Evolutionary conservation across 2,797 vertebrate species (phyloP), one percentile per base, ranked within the genome.

Genomic region (Malacoctenus gilli): DNA sequence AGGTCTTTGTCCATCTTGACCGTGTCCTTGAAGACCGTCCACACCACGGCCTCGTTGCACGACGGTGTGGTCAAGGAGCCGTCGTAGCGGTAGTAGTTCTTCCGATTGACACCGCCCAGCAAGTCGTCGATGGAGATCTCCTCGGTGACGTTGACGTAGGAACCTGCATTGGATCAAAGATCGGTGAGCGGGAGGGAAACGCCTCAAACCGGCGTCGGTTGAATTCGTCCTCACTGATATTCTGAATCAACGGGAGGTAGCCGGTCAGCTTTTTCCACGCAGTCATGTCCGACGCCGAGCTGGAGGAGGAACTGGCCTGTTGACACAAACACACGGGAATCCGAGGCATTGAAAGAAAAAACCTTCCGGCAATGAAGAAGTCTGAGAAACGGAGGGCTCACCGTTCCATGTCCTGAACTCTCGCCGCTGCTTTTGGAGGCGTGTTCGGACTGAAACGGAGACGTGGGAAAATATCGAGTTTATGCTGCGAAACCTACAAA

Each of bases 41-140:
- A 92, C 2, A 91, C 75, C 56, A 92, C 91, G 0, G 66, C 85
- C 66, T 92, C 85, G 1, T 88, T 72, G 54, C 91, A 93, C 0
- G 4, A 5, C 2, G 92, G 92, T 0, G 90, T 91, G n/a, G 90
- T 92, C 6, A 92, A 57, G 11, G 91, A 92, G 44, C 91, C 91
- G 0, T 60, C 73, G 70, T 92, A 92, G 43, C 90, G 89, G 34
- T 87, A 92, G 80, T 85, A 92, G 0, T 41, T 20, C 0, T 9
- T 13, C 14, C 42, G 58, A 51, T 86, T 38, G 44, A 92, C 85
- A 0, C 40, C 7, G 4, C 82, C 79, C 2, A 92, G 76, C 42
- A 93, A 59, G 79, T 87, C 82, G 20, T 80, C 72, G 0, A 88
- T 72, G 7, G 85, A 87, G 34, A 90, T 44, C 23, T 67, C 55